Base-by-base conservation (phyloP, 2,888 invertebrate genomes). In the Andrena praecox region DNA sequence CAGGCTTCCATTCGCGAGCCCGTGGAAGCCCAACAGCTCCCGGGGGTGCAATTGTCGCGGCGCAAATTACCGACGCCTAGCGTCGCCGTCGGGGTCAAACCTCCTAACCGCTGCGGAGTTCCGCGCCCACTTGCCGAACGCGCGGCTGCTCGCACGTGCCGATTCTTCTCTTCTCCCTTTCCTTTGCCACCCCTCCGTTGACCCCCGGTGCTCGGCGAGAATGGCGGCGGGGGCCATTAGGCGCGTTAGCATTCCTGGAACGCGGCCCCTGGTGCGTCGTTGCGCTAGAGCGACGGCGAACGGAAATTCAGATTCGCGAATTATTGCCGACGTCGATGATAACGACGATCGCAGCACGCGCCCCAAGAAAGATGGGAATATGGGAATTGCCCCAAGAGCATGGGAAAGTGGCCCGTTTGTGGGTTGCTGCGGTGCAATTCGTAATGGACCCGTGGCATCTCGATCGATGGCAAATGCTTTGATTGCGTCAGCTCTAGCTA, bases 11-110 rank as follows among this genome's bases (percentile, higher is more conserved):
- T 56, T 56, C 82, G 82, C 81, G 62, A 75, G 77, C 56, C 56
- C 71, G 68, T 71, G 75, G 82, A 74, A 63, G 81, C 66, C 78
- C 69, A 76, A 89, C 84, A 85, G 85, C 74, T 91, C 91, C 90
- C 90, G 75, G n/a, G 90, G 88, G 91, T 88, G 77, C 91, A 85
- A 91, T 91, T 87, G 89, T 90, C 89, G 88, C 85, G 85, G 89
- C 87, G 87, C 89, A 88, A 91, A 91, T 91, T 91, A 91, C 91
- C 90, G 86, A 86, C 82, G 84, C 84, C 82, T 84, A 75, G 74
- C 81, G 50, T 82, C 80, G 86, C 82, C 80, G 86, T 62, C 84
- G 82, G 82, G 90, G 87, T 89, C 87, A 82, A 83, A 89, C 87
- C 84, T 78, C 27, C 82, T 80, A 80, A 79, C 79, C 69, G 80